phyloP scores from a whole-genome alignment of 2,797 vertebrate species.

The Zonotrichia albicollis region DNA sequence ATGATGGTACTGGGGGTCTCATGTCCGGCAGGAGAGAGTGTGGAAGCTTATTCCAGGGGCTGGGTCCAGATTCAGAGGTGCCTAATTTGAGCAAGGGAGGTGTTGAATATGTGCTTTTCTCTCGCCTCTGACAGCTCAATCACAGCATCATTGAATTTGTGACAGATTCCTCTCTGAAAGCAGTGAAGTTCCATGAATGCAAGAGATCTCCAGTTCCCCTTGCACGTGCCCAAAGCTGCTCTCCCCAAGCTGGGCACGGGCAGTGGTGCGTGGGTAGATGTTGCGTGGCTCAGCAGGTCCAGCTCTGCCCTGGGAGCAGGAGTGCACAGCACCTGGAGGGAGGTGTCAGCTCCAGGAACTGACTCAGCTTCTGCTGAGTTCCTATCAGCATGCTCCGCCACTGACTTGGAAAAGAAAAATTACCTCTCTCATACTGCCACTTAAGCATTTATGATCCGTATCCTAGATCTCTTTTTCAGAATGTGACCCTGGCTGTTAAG shows the following conservation, averaged over 20 bases:
- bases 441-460: background rate
- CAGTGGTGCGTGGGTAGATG: fast-evolving
- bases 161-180: background rate
- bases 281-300: background rate
- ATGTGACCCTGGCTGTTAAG: background rate
- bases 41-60: background rate
- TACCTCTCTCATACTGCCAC: background rate
- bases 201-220: background rate
- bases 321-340: fast-evolving
- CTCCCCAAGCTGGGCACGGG: fast-evolving
- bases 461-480: background rate
- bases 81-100: background rate
- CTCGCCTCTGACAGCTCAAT: fast-evolving
- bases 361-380: background rate
- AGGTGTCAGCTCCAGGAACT: background rate
- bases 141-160: background rate
- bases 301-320: background rate
- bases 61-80: background rate
- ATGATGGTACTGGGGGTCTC: background rate
- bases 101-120: fast-evolving
- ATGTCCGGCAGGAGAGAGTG: background rate
- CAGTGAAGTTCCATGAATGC: background rate
- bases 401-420: background rate
- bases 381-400: background rate
- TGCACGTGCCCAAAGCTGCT: fast-evolving